phyloP scores from a whole-genome alignment of 2,888 invertebrate genomes.

The Phyllotreta cruciferae region DNA sequence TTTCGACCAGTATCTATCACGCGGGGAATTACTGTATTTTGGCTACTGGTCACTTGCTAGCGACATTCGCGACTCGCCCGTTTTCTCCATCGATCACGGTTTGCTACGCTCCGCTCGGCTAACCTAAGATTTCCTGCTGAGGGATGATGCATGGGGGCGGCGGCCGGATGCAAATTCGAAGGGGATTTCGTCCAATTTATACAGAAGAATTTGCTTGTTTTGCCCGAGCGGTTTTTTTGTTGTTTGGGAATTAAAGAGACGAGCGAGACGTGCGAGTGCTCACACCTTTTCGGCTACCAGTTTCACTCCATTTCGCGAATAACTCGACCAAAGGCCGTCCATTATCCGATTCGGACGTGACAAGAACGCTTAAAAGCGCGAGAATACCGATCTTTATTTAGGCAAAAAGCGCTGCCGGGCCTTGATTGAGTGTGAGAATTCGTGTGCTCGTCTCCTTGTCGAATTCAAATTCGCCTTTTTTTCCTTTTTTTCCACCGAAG shows the following conservation, averaged over 20 bases:
- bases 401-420: constrained; percentile 26
- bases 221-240: too few relatives aligned
- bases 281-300: constrained; percentile 55
- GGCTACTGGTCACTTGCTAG: constrained; percentile 60
- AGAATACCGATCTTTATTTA: constrained; percentile 37
- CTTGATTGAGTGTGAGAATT: constrained; percentile 37
- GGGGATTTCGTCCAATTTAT: too few relatives aligned
- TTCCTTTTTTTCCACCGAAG: neutral
- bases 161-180: constrained; percentile 4
- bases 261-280: constrained; percentile 50
- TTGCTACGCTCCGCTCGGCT: constrained; percentile 3
- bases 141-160: neutral
- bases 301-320: constrained; percentile 53
- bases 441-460: constrained; percentile 25
- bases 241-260: too few relatives aligned
- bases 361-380: constrained; percentile 33
- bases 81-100: constrained; percentile 41
- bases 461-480: constrained; percentile 1
- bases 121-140: constrained; percentile 11
- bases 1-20: constrained; percentile 54
- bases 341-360: constrained; percentile 38
- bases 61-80: constrained; percentile 53
- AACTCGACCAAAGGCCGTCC: constrained; percentile 41
- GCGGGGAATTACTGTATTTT: constrained; percentile 56
- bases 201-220: too few relatives aligned